These are phyloP conservation scores for Montifringilla adamsi DNA, from an alignment of 2,113 vertebrate genomes.

Conservation along the genomic window DNA sequence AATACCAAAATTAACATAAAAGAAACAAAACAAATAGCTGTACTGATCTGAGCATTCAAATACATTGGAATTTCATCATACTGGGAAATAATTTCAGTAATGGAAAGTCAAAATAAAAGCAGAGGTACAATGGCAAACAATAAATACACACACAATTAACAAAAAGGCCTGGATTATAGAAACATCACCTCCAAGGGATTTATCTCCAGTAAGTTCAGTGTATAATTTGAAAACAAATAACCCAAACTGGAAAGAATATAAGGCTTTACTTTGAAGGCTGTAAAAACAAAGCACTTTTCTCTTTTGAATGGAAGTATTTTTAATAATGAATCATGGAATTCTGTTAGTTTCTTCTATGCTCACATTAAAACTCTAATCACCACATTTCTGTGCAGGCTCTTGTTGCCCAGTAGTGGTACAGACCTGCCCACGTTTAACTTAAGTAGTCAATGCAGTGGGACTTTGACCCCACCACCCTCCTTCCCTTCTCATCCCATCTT, in stretches of 20 bases:
- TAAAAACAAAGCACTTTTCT: not conserved
- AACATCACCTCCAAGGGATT: not conserved
- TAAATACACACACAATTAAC: not conserved
- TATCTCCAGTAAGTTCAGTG: not conserved
- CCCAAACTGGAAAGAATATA: not conserved
- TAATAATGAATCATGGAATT: not conserved
- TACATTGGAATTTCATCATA: not conserved
- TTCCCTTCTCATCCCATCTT: not conserved
- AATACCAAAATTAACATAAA: not conserved
- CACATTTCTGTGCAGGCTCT: not conserved
- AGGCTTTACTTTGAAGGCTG: not conserved
- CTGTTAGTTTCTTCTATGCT: not conserved
- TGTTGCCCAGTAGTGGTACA: accelerated
- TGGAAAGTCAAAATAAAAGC: not conserved
- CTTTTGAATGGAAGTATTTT: not conserved
- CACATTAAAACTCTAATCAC: not conserved
- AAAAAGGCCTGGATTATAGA: not conserved
- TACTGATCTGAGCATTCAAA: not conserved
- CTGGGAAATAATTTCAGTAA: not conserved
- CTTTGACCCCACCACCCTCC: not conserved
- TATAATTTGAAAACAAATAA: not conserved
- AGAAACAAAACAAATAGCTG: not conserved
- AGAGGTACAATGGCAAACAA: not conserved
- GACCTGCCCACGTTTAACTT: not conserved
- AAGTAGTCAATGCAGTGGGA: accelerated